Conservation (phyloP, 2,113 vertebrate genomes). For the Oryzias curvinotus region DNA sequence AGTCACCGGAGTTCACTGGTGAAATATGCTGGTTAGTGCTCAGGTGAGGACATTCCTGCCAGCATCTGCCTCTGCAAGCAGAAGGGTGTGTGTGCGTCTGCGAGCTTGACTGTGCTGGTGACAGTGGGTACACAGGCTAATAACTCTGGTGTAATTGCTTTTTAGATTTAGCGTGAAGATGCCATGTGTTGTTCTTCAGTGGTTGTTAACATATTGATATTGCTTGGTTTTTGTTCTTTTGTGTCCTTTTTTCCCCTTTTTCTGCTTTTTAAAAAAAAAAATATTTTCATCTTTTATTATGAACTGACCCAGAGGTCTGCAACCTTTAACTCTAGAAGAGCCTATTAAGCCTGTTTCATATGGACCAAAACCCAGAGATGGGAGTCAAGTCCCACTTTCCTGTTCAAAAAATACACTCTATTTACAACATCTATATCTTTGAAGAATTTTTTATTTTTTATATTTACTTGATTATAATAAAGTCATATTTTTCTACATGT, state of each 20-base stretch:
- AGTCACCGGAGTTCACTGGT: slow-evolving; percentile 8
- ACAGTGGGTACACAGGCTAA: slow-evolving; percentile 43
- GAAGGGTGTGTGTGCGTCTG: slow-evolving; percentile 5
- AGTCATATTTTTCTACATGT: no score
- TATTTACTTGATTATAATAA: no score
- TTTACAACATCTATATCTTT: no score
- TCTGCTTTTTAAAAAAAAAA: background rate
- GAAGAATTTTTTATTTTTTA: no score
- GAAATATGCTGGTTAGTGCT: slow-evolving; percentile 8
- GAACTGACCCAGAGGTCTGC: no score
- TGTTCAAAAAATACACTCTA: no score
- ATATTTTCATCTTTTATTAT: slow-evolving; percentile 19
- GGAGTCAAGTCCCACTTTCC: no score
- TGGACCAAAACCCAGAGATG: no score
- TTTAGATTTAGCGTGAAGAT: slow-evolving; percentile 63
- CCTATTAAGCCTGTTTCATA: no score
- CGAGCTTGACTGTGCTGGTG: slow-evolving; percentile 37
- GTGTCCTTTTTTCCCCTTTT: slow-evolving; percentile 22
- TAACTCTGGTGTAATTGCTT: slow-evolving; percentile 65
- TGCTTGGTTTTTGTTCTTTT: slow-evolving; percentile 42
- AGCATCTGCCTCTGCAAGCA: background rate
- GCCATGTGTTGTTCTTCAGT: slow-evolving; percentile 58
- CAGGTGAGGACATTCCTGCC: slow-evolving; percentile 2
- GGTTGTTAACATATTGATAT: slow-evolving; percentile 49
- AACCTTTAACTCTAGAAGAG: no score